Conservation (phyloP, 2,888 invertebrate species). For the Amphiduros pacificus region DNA sequence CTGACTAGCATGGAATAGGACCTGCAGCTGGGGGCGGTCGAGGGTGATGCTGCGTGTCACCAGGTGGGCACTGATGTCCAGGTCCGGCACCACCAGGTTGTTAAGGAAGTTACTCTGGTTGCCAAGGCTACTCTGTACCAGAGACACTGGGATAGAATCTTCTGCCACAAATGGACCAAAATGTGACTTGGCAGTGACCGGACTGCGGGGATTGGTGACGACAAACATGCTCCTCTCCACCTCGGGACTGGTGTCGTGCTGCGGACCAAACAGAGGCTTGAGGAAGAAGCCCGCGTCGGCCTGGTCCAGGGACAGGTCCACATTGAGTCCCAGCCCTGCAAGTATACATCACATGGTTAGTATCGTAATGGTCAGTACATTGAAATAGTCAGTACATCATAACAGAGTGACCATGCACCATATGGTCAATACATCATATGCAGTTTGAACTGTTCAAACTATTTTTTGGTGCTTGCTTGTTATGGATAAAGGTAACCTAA, state of each 20-base stretch:
- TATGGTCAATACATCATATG: no score
- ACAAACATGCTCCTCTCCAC: conserved; percentile 83
- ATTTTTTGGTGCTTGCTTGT: no score
- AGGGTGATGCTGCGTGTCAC: conserved; percentile 84
- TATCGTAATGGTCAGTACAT: no score
- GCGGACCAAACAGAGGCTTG: conserved; percentile 60
- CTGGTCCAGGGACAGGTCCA: conserved; percentile 51
- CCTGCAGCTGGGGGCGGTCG: conserved; percentile 87
- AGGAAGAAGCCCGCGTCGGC: conserved; percentile 53
- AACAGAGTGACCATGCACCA: no score
- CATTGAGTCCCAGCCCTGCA: conserved; percentile 36
- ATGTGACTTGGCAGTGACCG: conserved; percentile 86
- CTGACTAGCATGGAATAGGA: conserved; percentile 80
- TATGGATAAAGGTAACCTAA: no score
- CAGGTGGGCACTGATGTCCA: conserved; percentile 91
- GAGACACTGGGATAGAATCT: conserved; percentile 82
- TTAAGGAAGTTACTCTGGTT: conserved; percentile 23
- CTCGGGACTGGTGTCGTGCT: conserved; percentile 31
- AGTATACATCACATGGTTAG: conserved; percentile 24
- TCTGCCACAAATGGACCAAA: conserved; percentile 95
- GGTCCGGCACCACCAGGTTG: conserved; percentile 32
- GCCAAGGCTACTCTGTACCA: conserved; percentile 22
- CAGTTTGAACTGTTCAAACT: no score
- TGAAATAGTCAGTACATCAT: no score
- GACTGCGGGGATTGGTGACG: conserved; percentile 86